These are phyloP conservation scores for Falcunculus frontatus DNA, from an alignment of 2,113 vertebrate species.

Conservation along the genomic window DNA sequence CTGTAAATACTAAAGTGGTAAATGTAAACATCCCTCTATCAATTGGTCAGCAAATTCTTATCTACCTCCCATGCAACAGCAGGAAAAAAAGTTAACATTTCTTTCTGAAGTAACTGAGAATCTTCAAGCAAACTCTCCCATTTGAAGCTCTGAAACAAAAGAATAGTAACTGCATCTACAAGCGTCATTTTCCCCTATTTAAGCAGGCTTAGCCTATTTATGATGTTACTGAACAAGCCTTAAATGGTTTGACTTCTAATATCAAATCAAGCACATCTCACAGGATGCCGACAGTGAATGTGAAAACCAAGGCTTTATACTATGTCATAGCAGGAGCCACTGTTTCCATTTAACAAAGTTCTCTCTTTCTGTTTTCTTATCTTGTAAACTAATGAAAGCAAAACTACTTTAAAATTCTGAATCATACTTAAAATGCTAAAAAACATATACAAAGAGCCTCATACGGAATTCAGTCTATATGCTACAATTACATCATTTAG, in stretches of 20 bases:
- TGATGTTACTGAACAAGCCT: not conserved
- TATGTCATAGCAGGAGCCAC: not conserved
- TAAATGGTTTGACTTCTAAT: not conserved
- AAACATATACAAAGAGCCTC: not conserved
- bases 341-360: not conserved
- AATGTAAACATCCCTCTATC: not conserved
- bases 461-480: not conserved
- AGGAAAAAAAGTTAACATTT: not conserved
- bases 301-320: not conserved
- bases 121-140: not conserved
- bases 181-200: not conserved
- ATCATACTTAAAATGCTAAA: not conserved
- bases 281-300: not conserved
- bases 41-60: not conserved
- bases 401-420: not conserved
- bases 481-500: not conserved
- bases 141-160: not conserved
- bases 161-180: not conserved
- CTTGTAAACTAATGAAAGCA: not conserved
- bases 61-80: not conserved
- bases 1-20: not conserved
- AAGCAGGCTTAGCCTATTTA: not conserved
- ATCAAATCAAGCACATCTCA: not conserved
- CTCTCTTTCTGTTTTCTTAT: not conserved
- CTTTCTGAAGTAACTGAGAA: not conserved